A percentile compares a stretch with the other conserved stretches of the same genome.
Evolutionary conservation across 2,797 vertebrate genomes (phyloP).

Genomic region (Tinamus major): DNA sequence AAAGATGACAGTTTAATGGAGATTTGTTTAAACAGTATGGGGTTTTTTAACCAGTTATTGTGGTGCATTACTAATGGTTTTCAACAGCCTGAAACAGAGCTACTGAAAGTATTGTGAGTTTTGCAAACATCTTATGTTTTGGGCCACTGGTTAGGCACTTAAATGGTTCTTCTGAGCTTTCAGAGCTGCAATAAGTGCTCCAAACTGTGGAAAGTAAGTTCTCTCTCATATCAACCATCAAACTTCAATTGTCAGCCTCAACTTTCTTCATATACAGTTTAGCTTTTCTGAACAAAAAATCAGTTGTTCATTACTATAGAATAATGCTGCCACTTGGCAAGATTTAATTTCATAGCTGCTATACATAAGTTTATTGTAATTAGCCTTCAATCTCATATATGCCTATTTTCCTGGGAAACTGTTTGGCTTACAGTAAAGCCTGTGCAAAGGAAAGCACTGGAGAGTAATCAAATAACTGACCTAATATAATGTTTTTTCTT

Average conservation of each 20-base stretch:
- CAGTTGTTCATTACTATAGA: background rate
- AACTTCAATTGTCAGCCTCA: background rate
- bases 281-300: constrained; percentile 9
- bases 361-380: constrained; percentile 34
- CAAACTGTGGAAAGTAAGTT: background rate
- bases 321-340: constrained; percentile 18
- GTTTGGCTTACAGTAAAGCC: background rate
- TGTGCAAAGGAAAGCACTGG: background rate
- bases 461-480: background rate
- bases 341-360: background rate
- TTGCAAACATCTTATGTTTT: constrained; percentile 1
- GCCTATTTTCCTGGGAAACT: constrained; percentile 5
- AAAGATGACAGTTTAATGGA: constrained; percentile 46
- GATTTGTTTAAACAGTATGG: constrained; percentile 33
- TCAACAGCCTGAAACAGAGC: constrained; percentile 16
- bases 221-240: background rate
- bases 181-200: background rate
- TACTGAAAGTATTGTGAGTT: constrained; percentile 25
- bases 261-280: constrained; percentile 4
- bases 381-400: background rate
- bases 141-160: background rate
- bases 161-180: constrained; percentile 3
- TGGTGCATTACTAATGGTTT: constrained; percentile 50
- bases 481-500: background rate
- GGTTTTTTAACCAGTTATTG: constrained; percentile 51